Evolutionary conservation across 2,113 vertebrate genomes (phyloP), one percentile per base, ranked within the genome.

Genomic region (Stigmatopora nigra): DNA sequence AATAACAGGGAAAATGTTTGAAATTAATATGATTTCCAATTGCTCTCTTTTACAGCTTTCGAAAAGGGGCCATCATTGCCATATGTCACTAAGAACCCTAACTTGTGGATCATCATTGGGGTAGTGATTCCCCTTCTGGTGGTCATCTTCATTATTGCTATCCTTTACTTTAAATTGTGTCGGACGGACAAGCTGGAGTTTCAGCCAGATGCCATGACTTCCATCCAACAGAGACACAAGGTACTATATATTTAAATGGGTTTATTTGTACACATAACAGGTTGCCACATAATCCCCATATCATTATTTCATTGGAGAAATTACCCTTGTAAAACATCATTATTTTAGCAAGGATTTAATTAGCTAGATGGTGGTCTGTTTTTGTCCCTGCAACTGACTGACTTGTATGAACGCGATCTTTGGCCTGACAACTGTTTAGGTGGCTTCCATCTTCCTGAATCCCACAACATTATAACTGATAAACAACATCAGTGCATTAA

Each of bases 151-250:
- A 95, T 99, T 6, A 91, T 97, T 25, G 77, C 91, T 80, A 95
- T 99, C 86, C 92, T 99, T 20, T 98, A 98, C 85, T 98, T 96
- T 95, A 99, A 99, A 38, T 90, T 99, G 59, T 99, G 97, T 78
- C 92, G 96, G 57, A 96, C 94, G 0, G 96, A 98, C 88, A 98
- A 98, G 81, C 84, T 98, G 88, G 97, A 98, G 85, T 99, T 98
- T 66, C 96, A 98, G 82, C 94, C 96, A 0, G 96, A 99, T 65
- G 91, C 94, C 0, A 91, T 98, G 86, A 93, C 92, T 82, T 91
- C 91, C 78, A 88, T 96, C 70, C 97, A 98, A 85, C 96, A 98
- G 82, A 89, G 95, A 49, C 96, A 98, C 86, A 98, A 98, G 93
- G 96, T 98, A 35, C 63, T 70, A 45, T 60, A 4, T 44, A 17